Conservation (phyloP, 1,140 invertebrate genomes). For the Drosophila punjabiensis region DNA sequence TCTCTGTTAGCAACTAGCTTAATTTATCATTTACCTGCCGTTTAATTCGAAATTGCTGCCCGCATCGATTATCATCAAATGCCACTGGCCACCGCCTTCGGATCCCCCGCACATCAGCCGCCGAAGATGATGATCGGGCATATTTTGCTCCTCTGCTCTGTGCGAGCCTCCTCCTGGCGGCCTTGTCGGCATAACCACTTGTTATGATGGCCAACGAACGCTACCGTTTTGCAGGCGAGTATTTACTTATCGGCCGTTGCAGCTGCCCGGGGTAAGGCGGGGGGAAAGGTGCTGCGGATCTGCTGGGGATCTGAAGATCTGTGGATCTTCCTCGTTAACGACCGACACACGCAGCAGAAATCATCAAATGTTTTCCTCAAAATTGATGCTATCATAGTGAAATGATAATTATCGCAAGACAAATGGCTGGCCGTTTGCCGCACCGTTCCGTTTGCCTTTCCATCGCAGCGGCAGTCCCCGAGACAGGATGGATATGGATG, state of each 20-base stretch:
- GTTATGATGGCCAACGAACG: slow-evolving; percentile 26
- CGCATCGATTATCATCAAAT: slow-evolving; percentile 23
- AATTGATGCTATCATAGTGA: slow-evolving; percentile 81
- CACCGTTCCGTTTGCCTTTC: slow-evolving; percentile 45
- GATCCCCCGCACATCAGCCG: background rate
- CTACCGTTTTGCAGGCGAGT: slow-evolving; percentile 69
- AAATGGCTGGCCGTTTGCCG: slow-evolving; percentile 66
- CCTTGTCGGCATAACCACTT: slow-evolving; percentile 37
- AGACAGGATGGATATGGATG: slow-evolving; percentile 18
- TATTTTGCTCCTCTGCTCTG: slow-evolving; percentile 21
- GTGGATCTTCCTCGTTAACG: slow-evolving; percentile 64
- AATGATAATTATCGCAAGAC: slow-evolving; percentile 82
- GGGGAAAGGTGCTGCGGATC: background rate
- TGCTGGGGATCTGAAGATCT: slow-evolving; percentile 7
- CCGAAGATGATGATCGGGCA: slow-evolving; percentile 61
- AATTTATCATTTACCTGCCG: slow-evolving; percentile 22
- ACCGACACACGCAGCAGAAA: slow-evolving; percentile 80
- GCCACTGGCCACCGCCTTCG: background rate
- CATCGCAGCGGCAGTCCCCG: slow-evolving; percentile 31
- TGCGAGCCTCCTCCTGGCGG: slow-evolving; percentile 9
- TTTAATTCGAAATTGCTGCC: slow-evolving; percentile 24
- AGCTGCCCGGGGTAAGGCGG: slow-evolving; percentile 44
- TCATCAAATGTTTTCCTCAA: slow-evolving; percentile 77
- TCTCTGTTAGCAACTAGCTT: background rate
- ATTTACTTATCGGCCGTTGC: slow-evolving; percentile 73